Conservation (phyloP, 2,113 vertebrate species). For the Talpa occidentalis region DNA sequence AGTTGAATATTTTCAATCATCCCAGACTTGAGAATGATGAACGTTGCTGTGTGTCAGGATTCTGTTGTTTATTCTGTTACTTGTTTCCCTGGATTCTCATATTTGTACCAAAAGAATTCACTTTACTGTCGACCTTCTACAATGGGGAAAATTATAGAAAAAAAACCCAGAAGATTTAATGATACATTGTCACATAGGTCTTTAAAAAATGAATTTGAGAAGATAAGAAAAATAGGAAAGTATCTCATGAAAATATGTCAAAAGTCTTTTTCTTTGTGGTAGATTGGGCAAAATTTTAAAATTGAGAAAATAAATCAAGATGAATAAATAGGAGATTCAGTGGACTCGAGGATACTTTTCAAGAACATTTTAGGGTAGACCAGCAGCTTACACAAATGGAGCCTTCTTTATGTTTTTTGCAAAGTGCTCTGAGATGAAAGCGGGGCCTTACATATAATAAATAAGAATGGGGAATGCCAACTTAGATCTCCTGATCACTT, state of each 20-base stretch:
- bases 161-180: not conserved
- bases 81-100: not conserved
- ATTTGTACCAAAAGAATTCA: not conserved
- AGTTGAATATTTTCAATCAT: not conserved
- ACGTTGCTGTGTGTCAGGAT: not conserved
- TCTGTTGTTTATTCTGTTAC: not conserved
- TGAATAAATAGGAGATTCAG: not conserved
- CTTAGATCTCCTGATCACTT: not conserved
- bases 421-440: not conserved
- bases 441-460: not conserved
- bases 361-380: not conserved
- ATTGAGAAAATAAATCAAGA: not conserved
- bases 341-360: not conserved
- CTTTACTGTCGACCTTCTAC: not conserved
- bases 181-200: not conserved
- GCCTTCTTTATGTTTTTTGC: rapidly evolving
- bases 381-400: not conserved
- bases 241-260: not conserved
- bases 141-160: not conserved
- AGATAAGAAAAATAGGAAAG: slow-evolving; percentile 9
- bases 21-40: slow-evolving; percentile 14
- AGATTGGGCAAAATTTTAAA: not conserved
- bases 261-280: not conserved
- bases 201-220: not conserved
- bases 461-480: not conserved